Base-by-base conservation (phyloP, 2,113 vertebrate genomes). In the Lepus timidus region DNA sequence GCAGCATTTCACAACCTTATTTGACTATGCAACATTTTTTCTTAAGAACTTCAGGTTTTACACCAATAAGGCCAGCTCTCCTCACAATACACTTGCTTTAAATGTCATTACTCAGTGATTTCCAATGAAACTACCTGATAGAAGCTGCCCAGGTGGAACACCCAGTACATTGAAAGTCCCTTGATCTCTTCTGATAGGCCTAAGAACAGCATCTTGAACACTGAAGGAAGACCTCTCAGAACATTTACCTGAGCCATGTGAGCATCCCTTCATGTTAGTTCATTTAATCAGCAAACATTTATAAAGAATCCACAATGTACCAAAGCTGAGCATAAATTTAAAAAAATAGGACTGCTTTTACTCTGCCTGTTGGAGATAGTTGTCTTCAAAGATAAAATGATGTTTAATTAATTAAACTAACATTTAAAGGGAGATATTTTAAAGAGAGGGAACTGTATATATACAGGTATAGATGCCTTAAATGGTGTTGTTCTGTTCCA, bases 1-100 rank as follows among this genome's bases (percentile, higher is more conserved):
- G 14, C 17, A 91, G 14, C 23, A 91, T 95, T 93, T 93, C 71
- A 89, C 84, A 78, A 73, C 8, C 2, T 88, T 71, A 94, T 82
- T 93, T 81, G 55, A 29, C 64, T 36, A 91, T 44, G 89, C 52
- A 73, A 86, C 8, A 1, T 36, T 86, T 58, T 71, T 90, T 82
- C 75, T 78, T 64, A 92, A 88, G 62, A 95, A 39, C 2, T 94
- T 74, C 17, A 51, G 13, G 49, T 7, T 31, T 10, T 55, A 17
- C 8, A 7, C 29, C 88, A 9, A 79, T 74, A 22, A 33, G 64
- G 39, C 82, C 20, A 91, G 65, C 85, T 76, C 36, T 87, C 67
- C 65, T 95, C 85, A 83, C 29, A 89, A 93, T 75, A 83, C 14
- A 58, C 19, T 4, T 94, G 31, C 36, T 93, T 86, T 87, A 74